A percentile compares a stretch with the other conserved stretches of the same genome.
phyloP scores from a whole-genome alignment of 1,140 invertebrate species.

The Tetramorium alpestre region DNA sequence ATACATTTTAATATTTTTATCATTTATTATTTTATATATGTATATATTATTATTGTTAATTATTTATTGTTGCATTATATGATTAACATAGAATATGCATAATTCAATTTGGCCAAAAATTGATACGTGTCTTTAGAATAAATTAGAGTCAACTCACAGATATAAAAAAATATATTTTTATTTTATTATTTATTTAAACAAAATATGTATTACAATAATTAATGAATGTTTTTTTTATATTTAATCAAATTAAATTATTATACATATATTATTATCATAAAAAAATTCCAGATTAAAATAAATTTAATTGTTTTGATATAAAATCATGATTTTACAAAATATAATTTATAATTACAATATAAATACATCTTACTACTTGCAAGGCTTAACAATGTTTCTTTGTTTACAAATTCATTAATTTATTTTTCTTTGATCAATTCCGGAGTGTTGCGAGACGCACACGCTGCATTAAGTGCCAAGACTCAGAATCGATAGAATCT shows the following conservation, averaged over 20 bases:
- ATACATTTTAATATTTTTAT: background rate
- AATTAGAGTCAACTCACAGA: background rate
- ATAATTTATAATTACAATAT: background rate
- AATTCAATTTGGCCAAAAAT: background rate
- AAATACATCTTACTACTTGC: background rate
- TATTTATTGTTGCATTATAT: no score
- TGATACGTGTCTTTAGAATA: background rate
- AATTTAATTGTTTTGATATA: background rate
- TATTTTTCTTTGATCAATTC: constrained; percentile 27
- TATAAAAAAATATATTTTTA: background rate
- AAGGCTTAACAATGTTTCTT: background rate
- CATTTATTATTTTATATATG: background rate
- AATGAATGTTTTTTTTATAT: background rate
- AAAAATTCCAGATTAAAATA: background rate
- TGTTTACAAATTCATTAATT: background rate
- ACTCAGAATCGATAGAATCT: background rate
- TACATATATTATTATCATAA: background rate
- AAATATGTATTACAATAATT: background rate
- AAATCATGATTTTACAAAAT: background rate
- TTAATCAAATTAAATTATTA: no score
- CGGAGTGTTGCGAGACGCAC: background rate
- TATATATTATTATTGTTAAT: no score
- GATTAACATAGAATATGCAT: no score
- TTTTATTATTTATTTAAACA: background rate
- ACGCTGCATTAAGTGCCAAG: background rate